Evolutionary conservation across 2,888 invertebrate genomes (phyloP), one percentile per base, ranked within the genome.

Genomic region (Leucania comma): DNA sequence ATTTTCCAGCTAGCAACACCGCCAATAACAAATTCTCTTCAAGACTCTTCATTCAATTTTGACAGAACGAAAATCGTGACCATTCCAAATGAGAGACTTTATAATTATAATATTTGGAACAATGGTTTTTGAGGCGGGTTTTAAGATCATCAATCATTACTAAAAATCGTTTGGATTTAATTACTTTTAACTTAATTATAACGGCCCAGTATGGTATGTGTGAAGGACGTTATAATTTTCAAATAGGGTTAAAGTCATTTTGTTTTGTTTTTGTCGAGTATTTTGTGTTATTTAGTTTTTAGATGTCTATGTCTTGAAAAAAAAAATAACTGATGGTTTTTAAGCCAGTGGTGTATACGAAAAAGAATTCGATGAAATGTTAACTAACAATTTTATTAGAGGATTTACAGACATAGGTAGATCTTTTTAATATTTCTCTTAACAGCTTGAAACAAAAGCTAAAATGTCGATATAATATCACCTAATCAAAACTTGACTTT

Each of bases 121-220:
- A 83, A 86, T 83, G 72, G n/a, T 60, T 71, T 78, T 72, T 57
- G 73, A 83, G 84, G 85, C 79, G 83, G 60, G 51, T 67, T 54
- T 26, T 8, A 9, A 46, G 69, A 59, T 72, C 88, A 89, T 89
- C 84, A 87, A 89, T 89, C 89, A 79, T 56, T 24, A 42, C 57
- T 58, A 68, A 54, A 74, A 71, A 74, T 64, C 78, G 78, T 80
- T 81, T 76, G 78, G 71, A 73, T 88, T 87, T 89, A 89, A 89
- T 89, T 89, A 85, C 82, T 86, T 84, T 87, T 87, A 89, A 89
- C 88, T 89, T 83, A 89, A 89, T 89, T 89, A 88, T 87, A 87
- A 84, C 84, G 82, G 86, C 53, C 68, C 68, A 70, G 29, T 75
- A 62, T 81, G 72, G 32, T 75, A 63, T 82, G 69, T 75, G 69